Base-by-base conservation (phyloP, 2,797 vertebrate species). In the Rallus crepitans region DNA sequence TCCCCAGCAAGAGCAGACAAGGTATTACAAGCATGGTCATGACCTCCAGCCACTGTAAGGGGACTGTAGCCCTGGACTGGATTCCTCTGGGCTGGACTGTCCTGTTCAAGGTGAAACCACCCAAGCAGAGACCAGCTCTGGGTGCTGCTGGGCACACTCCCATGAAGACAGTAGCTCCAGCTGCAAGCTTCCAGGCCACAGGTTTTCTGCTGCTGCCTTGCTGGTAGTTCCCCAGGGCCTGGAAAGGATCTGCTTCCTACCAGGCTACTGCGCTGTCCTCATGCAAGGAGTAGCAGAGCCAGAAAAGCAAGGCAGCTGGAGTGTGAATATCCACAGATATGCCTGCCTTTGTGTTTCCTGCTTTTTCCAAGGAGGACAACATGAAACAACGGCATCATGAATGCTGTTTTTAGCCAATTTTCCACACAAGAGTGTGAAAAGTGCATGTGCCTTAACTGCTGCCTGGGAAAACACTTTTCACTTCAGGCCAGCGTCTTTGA, bases 151-250 rank as follows among this genome's bases (percentile, higher is more conserved):
- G 19, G 12, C 30, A 75, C 12, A 5, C 25, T 68, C 31, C 31
- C 42, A 10, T 1, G 3, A 52, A 35, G 33, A 31, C 16, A 57
- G 52, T 17, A 53, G 42, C 68, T 66, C 33, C 2, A 1, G 12
- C 25, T 76, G 20, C 31, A 50, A 61, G 42, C 33, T 42, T 33
- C 20, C 18, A 24, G 5, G 40, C 70, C 6, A 1, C 3, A 33
- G 31, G 25, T 31, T 81, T 86, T 33, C 42, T 2, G 4, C 23
- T 53, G 19, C 37, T 78, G 52, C 63, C 25, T 76, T 0, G 0
- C 42, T 37, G 0, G 0, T 7, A 70, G 48, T 17, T 88, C 15
- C n/a, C 21, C 2, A 3, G 64, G 19, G 45, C 35, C 52, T 50
- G 50, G 42, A 30, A 8, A 30, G 23, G 30, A 55, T 15, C 25